Percentiles rank a stretch among this genome's conserved stretches.
phyloP scores from a whole-genome alignment of 2,113 vertebrate genomes.

The Mobula birostris region DNA sequence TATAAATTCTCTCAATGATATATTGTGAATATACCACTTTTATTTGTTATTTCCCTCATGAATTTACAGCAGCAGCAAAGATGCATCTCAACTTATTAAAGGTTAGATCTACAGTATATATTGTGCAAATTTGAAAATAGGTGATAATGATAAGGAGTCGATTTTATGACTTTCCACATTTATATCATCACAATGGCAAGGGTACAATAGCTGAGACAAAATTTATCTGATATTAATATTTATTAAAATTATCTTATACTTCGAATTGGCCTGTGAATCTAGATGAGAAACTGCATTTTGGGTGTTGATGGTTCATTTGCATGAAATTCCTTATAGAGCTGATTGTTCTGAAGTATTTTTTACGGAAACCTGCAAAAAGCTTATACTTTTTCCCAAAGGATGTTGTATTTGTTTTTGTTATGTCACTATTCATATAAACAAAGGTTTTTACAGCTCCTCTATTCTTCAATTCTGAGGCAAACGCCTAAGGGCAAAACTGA shows the following conservation, averaged over 20 bases:
- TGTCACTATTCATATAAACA: neutral
- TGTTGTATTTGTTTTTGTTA: neutral
- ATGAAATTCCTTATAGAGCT: no score
- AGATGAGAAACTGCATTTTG: neutral
- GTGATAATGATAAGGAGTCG: neutral
- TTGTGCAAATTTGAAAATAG: neutral
- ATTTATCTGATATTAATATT: neutral
- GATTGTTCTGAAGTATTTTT: neutral
- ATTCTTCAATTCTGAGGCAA: neutral
- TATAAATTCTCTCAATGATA: neutral
- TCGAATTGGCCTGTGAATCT: neutral
- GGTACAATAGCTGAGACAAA: neutral
- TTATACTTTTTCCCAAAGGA: neutral
- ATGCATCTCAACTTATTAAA: neutral
- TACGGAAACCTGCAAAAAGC: neutral
- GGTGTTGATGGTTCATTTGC: neutral
- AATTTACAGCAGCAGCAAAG: neutral
- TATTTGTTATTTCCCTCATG: neutral
- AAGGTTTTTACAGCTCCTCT: neutral
- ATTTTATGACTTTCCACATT: neutral
- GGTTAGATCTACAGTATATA: neutral
- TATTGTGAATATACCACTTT: neutral
- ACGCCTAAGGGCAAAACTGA: neutral
- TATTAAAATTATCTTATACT: neutral
- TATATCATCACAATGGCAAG: neutral